Evolutionary conservation across 2,113 vertebrate species (phyloP), one percentile per base, ranked within the genome.

Genomic region (Pogona vitticeps): DNA sequence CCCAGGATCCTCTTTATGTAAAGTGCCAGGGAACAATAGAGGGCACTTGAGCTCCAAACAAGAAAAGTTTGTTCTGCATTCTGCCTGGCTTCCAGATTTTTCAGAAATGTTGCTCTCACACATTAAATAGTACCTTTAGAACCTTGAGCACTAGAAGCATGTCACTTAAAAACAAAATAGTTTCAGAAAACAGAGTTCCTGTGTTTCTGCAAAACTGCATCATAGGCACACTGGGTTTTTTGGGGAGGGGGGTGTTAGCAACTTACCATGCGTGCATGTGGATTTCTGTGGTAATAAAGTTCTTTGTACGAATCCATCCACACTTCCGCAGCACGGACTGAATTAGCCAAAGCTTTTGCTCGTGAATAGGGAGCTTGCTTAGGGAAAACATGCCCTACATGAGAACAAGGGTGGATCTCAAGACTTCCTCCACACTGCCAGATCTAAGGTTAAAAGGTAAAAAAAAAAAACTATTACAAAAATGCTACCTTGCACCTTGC

Each of bases 361-460:
- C 99, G 97, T 0, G 98, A 98, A 94, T 99, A 99, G 0, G 99
- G 99, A 80, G 99, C 98, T 96, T 97, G 98, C 86, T 97, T 99
- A 26, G 99, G 99, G 92, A 99, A 99, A 76, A 99, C 94, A 0
- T 99, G 99, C 68, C 99, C 99, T 71, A 99, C 99, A 0, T 99
- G 99, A 67, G 99, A 99, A 94, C 99, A 99, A 0, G 99, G 99
- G 93, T 99, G 98, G 89, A 98, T 94, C 95, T 99, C 98, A 92
- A 99, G 97, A 89, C 95, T 98, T 86, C 99, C 99, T 56, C 98
- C 98, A 72, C 99, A 99, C 90, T 99, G 99, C 99, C 98, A 99
- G 94, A 99, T 99, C 99, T 99, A 93, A 78, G 65, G 31, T 65
- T 65, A 65, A 65, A 65, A 65, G n/a, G n/a, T n/a, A n/a, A n/a